Evolutionary conservation across 2,888 invertebrate genomes (phyloP).

Genomic region (Trichogramma dendrolimi): DNA sequence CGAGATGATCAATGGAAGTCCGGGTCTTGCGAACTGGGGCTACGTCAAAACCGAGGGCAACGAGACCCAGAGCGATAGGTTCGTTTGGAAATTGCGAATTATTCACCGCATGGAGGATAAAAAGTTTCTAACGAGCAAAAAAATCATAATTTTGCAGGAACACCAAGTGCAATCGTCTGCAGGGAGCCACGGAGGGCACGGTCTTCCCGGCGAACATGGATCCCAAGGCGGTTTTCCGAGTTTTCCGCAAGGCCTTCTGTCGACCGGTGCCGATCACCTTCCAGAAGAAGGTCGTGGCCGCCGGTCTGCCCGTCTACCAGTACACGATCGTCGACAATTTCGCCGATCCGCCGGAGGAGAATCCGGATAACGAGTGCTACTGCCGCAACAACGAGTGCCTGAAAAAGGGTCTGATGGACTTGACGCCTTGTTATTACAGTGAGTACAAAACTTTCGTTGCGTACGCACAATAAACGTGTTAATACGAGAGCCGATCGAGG

Average conservation of each 20-base stretch:
- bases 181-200: constrained; percentile 69
- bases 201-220: constrained; percentile 64
- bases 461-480: too few species aligned
- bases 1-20: constrained; percentile 56
- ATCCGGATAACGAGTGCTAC: constrained; percentile 63
- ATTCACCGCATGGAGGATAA: neutral
- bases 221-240: constrained; percentile 55
- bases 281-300: constrained; percentile 42
- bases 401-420: constrained; percentile 62
- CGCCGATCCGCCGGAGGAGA: constrained; percentile 56
- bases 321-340: constrained; percentile 62
- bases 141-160: constrained; percentile 47
- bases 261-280: constrained; percentile 61
- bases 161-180: constrained; percentile 64
- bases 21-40: constrained; percentile 68
- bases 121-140: too few species aligned
- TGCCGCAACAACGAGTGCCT: constrained; percentile 58
- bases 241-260: constrained; percentile 75
- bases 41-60: constrained; percentile 51
- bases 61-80: constrained; percentile 41
- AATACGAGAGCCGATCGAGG: too few species aligned
- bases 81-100: neutral
- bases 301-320: constrained; percentile 59
- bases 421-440: constrained; percentile 72
- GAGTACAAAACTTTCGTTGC: constrained; percentile 41